A percentile compares a stretch with the other conserved stretches of the same genome.
These are phyloP conservation scores for Latrodectus elegans DNA, from an alignment of 2,888 invertebrate genomes.

Conservation along the genomic window DNA sequence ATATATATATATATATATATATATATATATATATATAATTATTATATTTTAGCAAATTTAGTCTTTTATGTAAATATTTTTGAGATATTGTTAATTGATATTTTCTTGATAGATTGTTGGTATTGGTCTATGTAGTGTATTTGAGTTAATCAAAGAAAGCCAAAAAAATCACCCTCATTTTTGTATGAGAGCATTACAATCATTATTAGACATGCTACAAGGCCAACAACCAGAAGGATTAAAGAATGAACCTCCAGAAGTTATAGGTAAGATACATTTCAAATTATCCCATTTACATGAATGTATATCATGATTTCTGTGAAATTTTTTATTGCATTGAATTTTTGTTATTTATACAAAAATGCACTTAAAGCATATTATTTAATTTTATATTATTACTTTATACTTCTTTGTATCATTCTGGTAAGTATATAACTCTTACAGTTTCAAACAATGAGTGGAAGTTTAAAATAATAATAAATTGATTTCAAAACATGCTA, in stretches of 20 bases:
- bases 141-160: slow-evolving; percentile 92
- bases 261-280: slow-evolving; percentile 78
- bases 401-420: too few species aligned
- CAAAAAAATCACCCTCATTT: slow-evolving; percentile 86
- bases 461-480: background rate
- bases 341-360: too few species aligned
- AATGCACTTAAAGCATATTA: too few species aligned
- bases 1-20: too few species aligned
- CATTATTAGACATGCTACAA: slow-evolving; percentile 92
- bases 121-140: slow-evolving; percentile 82
- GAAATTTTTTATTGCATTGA: too few species aligned
- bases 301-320: too few species aligned
- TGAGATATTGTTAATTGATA: too few species aligned
- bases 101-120: slow-evolving; percentile 74
- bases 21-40: too few species aligned
- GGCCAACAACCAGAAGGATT: slow-evolving; percentile 91
- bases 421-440: background rate
- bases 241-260: slow-evolving; percentile 85
- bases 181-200: slow-evolving; percentile 90
- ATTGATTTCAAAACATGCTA: background rate
- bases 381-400: too few species aligned
- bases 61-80: too few species aligned
- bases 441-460: background rate
- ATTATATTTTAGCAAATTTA: background rate
- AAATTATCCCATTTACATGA: too few species aligned